Percentiles rank a stretch among this genome's conserved stretches.
Evolutionary conservation across 2,888 invertebrate genomes (phyloP).

Genomic region (Nowickia ferox): DNA sequence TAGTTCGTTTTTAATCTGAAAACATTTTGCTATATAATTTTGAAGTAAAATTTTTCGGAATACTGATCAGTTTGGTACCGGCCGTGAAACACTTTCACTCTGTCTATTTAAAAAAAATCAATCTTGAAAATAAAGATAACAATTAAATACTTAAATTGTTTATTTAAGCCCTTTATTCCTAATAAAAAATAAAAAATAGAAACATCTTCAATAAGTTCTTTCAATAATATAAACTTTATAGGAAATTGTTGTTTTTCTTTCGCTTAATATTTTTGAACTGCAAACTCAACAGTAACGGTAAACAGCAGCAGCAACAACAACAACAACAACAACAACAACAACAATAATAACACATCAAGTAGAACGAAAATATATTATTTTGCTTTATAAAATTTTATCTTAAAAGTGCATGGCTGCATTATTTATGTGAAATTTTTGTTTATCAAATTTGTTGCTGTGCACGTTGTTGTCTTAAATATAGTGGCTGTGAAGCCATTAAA

Average conservation of each 20-base stretch:
- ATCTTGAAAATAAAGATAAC: no score
- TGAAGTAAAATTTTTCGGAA: no score
- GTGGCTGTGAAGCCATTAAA: constrained; percentile 22
- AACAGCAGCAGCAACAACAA: background rate
- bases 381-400: background rate
- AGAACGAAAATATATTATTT: constrained; percentile 13
- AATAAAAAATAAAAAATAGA: no score
- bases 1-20: no score
- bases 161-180: background rate
- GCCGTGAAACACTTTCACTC: no score
- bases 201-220: background rate
- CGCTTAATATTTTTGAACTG: background rate
- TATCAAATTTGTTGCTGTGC: constrained; percentile 1
- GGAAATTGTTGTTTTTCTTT: background rate
- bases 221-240: background rate
- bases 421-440: constrained; percentile 27
- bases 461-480: constrained; percentile 2
- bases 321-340: background rate
- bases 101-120: no score
- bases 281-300: background rate
- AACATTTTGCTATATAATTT: no score
- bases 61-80: no score
- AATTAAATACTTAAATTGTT: no score
- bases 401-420: constrained; percentile 16
- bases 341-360: background rate